Base-by-base conservation (phyloP, 2,113 vertebrate species). In the Pachycephala philippinensis region DNA sequence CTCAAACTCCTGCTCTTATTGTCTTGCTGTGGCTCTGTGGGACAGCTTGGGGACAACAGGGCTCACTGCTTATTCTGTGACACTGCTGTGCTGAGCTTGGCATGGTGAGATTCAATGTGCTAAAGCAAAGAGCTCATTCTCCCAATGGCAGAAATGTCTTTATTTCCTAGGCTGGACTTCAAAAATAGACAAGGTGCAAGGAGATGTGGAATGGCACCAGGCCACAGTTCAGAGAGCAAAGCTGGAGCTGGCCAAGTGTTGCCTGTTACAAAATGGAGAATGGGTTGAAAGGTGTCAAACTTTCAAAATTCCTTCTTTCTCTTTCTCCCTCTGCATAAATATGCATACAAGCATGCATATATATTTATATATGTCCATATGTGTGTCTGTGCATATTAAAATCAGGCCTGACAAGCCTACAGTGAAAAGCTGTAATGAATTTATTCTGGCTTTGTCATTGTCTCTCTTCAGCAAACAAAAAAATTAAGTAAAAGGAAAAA, bases 11-110 rank as follows among this genome's bases (percentile, higher is more conserved):
- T 49, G 17, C 52, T 84, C 28, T 14, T 13, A 17, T 1, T 33
- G 15, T 35, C 64, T 37, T 52, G n/a, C 54, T 39, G 20, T 3
- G 63, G 69, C 66, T 45, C 60, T 50, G 19, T 9, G 61, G 42
- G 42, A 45, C 0, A 7, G 72, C 56, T 1, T 20, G n/a, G 37
- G 31, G 53, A 52, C 9, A 90, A 7, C 0, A 37, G 14, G 18
- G 37, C 19, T 49, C 50, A 20, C 6, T 56, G 40, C 22, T 84
- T 40, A 3, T 77, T 49, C 37, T 47, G n/a, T 19, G 9, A 20
- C 47, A 30, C 11, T 21, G 61, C 61, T 33, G 11, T 50, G 76
- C 35, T 15, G 57, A 85, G 74, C 61, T 53, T 61, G 74, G 50
- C 69, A 37, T 2, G 50, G 20, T 3, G 14, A 52, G 47, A 42